Conservation (phyloP, 2,113 vertebrate species). For the Desmodus rotundus region DNA sequence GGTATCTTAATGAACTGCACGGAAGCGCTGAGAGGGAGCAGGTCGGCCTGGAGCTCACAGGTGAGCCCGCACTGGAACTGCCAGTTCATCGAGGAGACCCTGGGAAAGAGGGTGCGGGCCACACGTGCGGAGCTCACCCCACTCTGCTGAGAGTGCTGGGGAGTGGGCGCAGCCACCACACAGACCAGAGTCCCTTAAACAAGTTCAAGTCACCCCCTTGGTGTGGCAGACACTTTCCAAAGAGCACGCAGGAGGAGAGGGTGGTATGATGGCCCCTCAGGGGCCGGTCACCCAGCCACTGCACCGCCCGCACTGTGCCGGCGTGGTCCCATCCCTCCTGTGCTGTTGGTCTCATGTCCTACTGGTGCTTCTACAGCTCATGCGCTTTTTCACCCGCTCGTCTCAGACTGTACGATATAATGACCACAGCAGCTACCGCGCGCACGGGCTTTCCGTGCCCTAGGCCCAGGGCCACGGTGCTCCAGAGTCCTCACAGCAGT, state of each 20-base stretch:
- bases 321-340: no score
- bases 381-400: background rate
- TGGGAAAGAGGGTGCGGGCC: constrained; percentile 55
- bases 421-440: background rate
- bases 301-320: background rate
- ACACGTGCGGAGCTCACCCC: accelerated
- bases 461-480: background rate
- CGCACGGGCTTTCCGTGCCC: background rate
- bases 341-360: background rate
- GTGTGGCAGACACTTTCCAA: background rate
- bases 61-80: constrained; percentile 84
- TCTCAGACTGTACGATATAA: background rate
- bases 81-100: constrained; percentile 85
- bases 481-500: background rate
- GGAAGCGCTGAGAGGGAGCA: constrained; percentile 86
- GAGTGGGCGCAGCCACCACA: background rate
- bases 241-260: background rate
- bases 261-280: accelerated
- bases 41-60: constrained; percentile 77
- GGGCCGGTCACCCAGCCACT: background rate
- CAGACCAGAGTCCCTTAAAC: background rate
- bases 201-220: background rate
- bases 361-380: background rate
- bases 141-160: background rate
- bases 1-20: constrained; percentile 90